These are phyloP conservation scores for Oasisia sp. DNA, from an alignment of 2,888 invertebrate species.

Conservation along the genomic window DNA sequence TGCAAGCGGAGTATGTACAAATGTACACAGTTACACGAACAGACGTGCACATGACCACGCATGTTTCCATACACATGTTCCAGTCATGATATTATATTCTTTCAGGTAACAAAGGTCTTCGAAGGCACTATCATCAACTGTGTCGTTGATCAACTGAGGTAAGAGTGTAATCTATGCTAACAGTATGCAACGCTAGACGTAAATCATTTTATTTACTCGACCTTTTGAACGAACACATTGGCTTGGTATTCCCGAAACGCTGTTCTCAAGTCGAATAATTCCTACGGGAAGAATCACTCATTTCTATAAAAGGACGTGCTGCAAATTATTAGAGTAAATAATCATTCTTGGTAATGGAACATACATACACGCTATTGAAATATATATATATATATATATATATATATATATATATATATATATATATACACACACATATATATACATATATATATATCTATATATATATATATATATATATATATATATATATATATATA, in stretches of 20 bases:
- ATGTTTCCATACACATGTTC: neutral
- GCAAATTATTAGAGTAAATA: too few relatives aligned
- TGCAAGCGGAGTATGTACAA: neutral
- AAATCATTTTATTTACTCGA: too few relatives aligned
- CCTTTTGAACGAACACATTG: too few relatives aligned
- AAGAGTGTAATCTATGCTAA: neutral
- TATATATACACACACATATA: neutral
- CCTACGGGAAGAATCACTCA: too few relatives aligned
- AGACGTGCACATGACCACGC: neutral
- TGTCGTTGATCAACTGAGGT: neutral
- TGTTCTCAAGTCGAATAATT: too few relatives aligned
- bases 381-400: neutral
- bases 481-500: too few relatives aligned
- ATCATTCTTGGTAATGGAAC: too few relatives aligned
- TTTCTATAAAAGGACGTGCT: too few relatives aligned
- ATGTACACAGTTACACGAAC: neutral
- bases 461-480: too few relatives aligned
- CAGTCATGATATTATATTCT: neutral
- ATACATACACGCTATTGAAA: neutral
- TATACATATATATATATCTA: neutral
- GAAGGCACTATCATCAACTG: neutral
- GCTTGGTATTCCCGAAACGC: too few relatives aligned
- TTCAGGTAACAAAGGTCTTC: neutral
- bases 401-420: neutral
- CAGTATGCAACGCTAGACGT: neutral